Evolutionary conservation across 2,888 invertebrate species (phyloP).

Genomic region (Troglohyphantes excavatus): DNA sequence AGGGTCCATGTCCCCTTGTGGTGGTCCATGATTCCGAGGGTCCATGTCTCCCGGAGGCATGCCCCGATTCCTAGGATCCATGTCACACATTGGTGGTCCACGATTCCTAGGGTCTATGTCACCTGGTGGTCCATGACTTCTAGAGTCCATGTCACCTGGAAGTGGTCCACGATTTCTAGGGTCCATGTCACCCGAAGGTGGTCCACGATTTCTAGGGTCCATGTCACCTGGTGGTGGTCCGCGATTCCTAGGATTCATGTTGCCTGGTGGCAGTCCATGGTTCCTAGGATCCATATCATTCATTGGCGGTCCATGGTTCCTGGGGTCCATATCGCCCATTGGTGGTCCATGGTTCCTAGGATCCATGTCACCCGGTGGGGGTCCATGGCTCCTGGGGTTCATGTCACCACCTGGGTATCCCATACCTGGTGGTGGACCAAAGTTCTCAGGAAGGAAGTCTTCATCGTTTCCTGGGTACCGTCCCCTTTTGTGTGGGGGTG

Average conservation of each 20-base stretch:
- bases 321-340: neutral
- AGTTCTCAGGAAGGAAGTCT: neutral
- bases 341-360: slow-evolving; percentile 1
- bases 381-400: neutral
- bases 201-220: neutral
- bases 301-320: neutral
- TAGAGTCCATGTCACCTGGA: too few species aligned
- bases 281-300: neutral
- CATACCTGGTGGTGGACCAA: too few species aligned
- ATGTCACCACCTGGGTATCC: too few species aligned
- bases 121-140: neutral
- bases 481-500: slow-evolving; percentile 34
- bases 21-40: neutral
- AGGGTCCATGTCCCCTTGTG: slow-evolving; percentile 54
- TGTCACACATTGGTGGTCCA: slow-evolving; percentile 13
- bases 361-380: neutral
- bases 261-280: neutral
- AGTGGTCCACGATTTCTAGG: neutral
- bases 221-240: neutral
- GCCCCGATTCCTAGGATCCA: neutral
- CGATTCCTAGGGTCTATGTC: neutral
- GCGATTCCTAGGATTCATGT: neutral
- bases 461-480: slow-evolving; percentile 12
- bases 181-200: neutral
- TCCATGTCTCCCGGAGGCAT: slow-evolving; percentile 2